A percentile compares a stretch with the other conserved stretches of the same genome.
These are phyloP conservation scores for Caenorhabditis brenneri DNA, from an alignment of 1,140 invertebrate genomes.

Conservation along the genomic window DNA sequence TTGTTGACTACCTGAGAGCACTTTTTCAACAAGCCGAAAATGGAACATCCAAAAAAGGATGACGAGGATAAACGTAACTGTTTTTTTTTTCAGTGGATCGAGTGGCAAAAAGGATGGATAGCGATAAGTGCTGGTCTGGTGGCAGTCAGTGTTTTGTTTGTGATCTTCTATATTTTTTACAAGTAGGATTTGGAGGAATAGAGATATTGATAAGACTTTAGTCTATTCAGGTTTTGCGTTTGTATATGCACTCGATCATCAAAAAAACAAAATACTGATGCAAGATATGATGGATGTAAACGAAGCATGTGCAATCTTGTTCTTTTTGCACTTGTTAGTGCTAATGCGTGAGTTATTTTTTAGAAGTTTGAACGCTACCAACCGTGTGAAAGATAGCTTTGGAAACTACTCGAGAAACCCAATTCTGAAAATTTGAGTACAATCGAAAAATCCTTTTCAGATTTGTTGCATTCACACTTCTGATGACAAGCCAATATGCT, in stretches of 20 bases:
- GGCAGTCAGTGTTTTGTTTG: constrained; percentile 22
- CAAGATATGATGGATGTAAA: constrained; percentile 62
- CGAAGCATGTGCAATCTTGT: constrained; percentile 61
- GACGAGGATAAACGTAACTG: not conserved
- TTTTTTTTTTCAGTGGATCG: constrained; percentile 49
- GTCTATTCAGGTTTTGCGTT: not conserved
- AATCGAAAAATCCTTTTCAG: constrained; percentile 52
- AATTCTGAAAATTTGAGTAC: not conserved
- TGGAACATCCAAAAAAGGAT: not conserved
- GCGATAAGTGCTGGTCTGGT: constrained; percentile 29
- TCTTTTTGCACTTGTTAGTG: constrained; percentile 63
- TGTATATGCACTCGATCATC: constrained; percentile 30
- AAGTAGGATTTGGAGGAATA: constrained; percentile 1
- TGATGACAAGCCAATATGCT: constrained; percentile 69
- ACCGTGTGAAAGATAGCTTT: no score
- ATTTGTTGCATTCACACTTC: constrained; percentile 63
- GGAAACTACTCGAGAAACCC: no score
- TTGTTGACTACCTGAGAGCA: constrained; percentile 19
- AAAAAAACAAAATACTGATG: constrained; percentile 52
- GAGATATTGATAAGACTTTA: not conserved
- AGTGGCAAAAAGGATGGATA: constrained; percentile 44
- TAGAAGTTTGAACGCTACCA: no score
- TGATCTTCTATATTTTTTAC: constrained; percentile 45
- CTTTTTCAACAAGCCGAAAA: constrained; percentile 31
- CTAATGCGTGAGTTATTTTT: constrained; percentile 1